These are phyloP conservation scores for Actinostola sp. DNA, from an alignment of 92 coral and sea anemone species.

Conservation along the genomic window DNA sequence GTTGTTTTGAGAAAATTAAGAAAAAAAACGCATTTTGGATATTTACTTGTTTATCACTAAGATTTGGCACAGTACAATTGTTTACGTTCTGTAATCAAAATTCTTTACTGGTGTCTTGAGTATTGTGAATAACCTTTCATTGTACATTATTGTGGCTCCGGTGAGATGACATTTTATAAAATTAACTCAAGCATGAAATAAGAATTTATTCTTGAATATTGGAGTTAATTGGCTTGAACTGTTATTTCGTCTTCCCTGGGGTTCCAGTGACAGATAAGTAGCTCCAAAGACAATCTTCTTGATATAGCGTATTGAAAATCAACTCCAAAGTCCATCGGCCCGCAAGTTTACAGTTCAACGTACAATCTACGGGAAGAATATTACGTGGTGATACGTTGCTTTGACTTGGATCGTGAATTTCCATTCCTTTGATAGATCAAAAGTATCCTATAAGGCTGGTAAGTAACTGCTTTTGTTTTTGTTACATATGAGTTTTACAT, in stretches of 20 bases:
- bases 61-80: not conserved
- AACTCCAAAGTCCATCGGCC: too few species aligned
- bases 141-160: not conserved
- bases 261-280: not conserved
- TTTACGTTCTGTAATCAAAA: not conserved
- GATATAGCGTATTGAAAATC: too few species aligned
- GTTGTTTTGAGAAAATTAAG: not conserved
- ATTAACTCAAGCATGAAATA: not conserved
- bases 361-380: too few species aligned
- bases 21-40: not conserved
- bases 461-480: too few species aligned
- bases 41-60: not conserved
- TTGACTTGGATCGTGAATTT: too few species aligned
- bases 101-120: not conserved
- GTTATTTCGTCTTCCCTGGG: slow-evolving; percentile 1
- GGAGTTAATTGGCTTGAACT: not conserved
- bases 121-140: not conserved
- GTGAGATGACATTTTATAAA: not conserved
- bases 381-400: too few species aligned
- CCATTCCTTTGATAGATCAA: too few species aligned
- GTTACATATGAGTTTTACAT: too few species aligned
- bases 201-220: not conserved
- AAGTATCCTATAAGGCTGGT: too few species aligned
- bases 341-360: too few species aligned
- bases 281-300: too few species aligned